A percentile compares a stretch with the other conserved stretches of the same genome.
These are phyloP conservation scores for Xanthostigma xanthostigma DNA, from an alignment of 2,888 invertebrate genomes.

Conservation along the genomic window DNA sequence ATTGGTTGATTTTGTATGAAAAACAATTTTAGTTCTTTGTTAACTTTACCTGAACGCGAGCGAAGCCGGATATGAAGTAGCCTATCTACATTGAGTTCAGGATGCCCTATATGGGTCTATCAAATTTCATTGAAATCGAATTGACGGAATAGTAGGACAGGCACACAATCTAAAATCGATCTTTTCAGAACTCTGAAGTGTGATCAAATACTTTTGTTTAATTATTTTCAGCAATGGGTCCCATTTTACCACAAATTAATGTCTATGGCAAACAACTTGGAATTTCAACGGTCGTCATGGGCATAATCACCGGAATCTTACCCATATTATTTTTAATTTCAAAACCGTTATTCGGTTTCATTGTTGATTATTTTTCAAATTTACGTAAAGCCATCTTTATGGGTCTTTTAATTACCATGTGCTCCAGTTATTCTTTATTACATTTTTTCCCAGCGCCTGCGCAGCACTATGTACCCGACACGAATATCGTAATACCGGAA, in stretches of 20 bases:
- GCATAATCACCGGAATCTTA: slow-evolving; percentile 54
- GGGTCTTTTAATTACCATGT: slow-evolving; percentile 45
- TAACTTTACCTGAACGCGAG: no score
- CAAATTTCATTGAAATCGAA: no score
- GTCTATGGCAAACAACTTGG: slow-evolving; percentile 68
- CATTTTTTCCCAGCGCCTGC: slow-evolving; percentile 43
- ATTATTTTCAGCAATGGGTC: slow-evolving; percentile 53
- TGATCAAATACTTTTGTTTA: not conserved
- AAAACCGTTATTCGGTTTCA: slow-evolving; percentile 60
- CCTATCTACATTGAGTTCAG: no score
- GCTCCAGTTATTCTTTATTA: slow-evolving; percentile 49
- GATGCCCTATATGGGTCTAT: no score
- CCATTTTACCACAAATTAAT: slow-evolving; percentile 61
- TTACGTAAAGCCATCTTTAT: slow-evolving; percentile 59
- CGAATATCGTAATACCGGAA: no score
- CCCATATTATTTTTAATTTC: slow-evolving; percentile 64
- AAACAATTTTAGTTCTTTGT: no score
- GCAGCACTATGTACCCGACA: slow-evolving; percentile 8
- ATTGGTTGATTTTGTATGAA: no score
- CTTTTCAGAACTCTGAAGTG: no score
- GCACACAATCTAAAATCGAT: no score
- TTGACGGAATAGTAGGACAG: no score
- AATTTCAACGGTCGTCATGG: slow-evolving; percentile 60
- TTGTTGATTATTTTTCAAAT: slow-evolving; percentile 56
- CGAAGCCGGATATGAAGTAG: no score